phyloP scores from a whole-genome alignment of 2,797 vertebrate genomes.

The Furcifer pardalis region DNA sequence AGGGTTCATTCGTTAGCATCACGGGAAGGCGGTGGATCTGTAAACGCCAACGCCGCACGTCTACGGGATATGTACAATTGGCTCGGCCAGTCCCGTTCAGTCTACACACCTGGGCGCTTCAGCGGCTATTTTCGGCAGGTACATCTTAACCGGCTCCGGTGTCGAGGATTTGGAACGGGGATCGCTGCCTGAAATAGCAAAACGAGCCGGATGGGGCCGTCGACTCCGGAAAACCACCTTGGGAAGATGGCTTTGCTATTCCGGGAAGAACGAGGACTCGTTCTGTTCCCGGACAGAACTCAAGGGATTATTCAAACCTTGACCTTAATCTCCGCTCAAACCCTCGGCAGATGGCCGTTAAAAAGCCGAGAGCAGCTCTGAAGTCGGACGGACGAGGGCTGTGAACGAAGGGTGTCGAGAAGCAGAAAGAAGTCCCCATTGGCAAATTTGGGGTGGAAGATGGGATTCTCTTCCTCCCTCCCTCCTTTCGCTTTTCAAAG shows the following conservation, averaged over 20 bases:
- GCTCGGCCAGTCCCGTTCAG: constrained; percentile 4
- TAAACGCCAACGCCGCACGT: not conserved
- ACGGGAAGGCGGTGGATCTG: not conserved
- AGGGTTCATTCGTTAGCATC: fast-evolving
- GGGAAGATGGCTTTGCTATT: constrained; percentile 38
- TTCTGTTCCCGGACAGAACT: constrained; percentile 23
- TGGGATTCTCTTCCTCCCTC: not conserved
- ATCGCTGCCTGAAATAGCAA: too few relatives aligned
- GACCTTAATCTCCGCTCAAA: constrained; percentile 19
- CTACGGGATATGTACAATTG: fast-evolving
- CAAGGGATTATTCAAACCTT: not conserved
- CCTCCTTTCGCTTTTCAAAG: not conserved
- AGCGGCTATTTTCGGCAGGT: not conserved
- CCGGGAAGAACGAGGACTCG: constrained; percentile 22
- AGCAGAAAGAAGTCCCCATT: too few relatives aligned
- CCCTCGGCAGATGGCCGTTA: constrained; percentile 51
- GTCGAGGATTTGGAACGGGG: not conserved
- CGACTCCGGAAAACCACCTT: constrained; percentile 24
- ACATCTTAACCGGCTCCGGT: constrained; percentile 24
- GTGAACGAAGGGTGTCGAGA: not conserved
- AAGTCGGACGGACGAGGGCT: not conserved
- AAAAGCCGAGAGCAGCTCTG: constrained; percentile 34
- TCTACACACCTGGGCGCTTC: not conserved
- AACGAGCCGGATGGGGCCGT: constrained; percentile 24
- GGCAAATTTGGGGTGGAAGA: not conserved